Evolutionary conservation across 2,113 vertebrate genomes (phyloP).

Genomic region (Hypomesus transpacificus): DNA sequence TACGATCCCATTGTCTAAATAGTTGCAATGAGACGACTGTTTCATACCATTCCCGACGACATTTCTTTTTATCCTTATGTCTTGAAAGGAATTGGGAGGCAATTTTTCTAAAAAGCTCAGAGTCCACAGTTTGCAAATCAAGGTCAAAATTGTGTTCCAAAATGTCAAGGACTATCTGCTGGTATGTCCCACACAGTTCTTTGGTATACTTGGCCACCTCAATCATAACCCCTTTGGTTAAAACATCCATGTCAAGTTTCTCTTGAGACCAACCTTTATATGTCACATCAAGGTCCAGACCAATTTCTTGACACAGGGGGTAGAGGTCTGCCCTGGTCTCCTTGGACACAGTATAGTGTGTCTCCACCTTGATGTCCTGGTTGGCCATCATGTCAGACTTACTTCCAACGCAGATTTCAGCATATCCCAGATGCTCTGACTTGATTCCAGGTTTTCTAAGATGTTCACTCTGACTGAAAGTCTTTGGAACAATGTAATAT

Average conservation of each 20-base stretch:
- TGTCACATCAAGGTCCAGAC: conserved; percentile 15
- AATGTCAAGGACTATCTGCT: conserved; percentile 9
- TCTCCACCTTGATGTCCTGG: background rate
- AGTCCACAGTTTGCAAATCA: background rate
- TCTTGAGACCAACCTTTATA: background rate
- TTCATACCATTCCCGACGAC: too few relatives aligned
- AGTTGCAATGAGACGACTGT: too few relatives aligned
- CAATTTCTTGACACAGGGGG: conserved; percentile 11
- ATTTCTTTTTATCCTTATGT: background rate
- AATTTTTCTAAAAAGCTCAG: background rate
- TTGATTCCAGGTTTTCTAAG: background rate
- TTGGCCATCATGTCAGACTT: background rate
- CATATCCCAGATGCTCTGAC: background rate
- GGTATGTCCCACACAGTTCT: conserved; percentile 16
- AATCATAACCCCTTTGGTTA: conserved; percentile 29
- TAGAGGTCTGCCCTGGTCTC: background rate
- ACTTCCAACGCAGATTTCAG: background rate
- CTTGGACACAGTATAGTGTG: background rate
- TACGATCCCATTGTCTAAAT: too few relatives aligned
- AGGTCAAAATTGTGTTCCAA: conserved; percentile 46
- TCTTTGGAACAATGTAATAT: background rate
- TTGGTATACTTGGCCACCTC: conserved; percentile 35
- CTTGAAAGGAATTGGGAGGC: too few relatives aligned
- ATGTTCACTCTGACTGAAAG: too few relatives aligned
- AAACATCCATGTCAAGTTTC: conserved; percentile 15